Percentiles rank a stretch among this genome's conserved stretches.
These are phyloP conservation scores for Apeira syringaria DNA, from an alignment of 2,888 invertebrate genomes.

Conservation along the genomic window DNA sequence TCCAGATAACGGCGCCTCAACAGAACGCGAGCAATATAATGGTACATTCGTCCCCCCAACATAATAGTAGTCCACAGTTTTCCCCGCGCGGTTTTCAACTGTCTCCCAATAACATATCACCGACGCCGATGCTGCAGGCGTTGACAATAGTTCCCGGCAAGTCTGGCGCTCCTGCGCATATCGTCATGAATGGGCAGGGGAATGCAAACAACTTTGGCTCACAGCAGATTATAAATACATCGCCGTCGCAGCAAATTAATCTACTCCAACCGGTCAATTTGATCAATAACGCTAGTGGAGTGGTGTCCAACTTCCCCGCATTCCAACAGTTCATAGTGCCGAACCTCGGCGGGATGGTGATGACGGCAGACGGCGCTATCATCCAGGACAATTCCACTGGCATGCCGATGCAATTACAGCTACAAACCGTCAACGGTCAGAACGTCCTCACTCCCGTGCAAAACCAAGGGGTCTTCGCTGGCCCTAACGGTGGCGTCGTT, in stretches of 20 bases:
- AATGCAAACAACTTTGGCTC: conserved; percentile 84
- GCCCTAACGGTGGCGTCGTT: conserved; percentile 90
- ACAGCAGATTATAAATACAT: conserved; percentile 87
- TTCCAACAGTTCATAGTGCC: conserved; percentile 94
- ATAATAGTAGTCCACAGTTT: conserved; percentile 80
- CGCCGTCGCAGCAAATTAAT: conserved; percentile 86
- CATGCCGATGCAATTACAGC: conserved; percentile 89
- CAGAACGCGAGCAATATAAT: conserved; percentile 86
- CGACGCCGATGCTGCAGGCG: conserved; percentile 89
- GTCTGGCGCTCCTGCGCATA: conserved; percentile 88
- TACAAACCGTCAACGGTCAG: conserved; percentile 91
- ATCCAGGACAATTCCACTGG: conserved; percentile 87
- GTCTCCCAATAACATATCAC: conserved; percentile 86
- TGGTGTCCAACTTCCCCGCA: conserved; percentile 90
- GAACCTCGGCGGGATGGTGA: conserved; percentile 91
- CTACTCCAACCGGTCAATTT: conserved; percentile 92
- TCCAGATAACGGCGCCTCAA: conserved; percentile 87
- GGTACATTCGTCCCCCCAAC: conserved; percentile 77
- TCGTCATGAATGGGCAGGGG: conserved; percentile 90
- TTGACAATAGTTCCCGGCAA: conserved; percentile 91
- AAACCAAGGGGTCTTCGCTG: conserved; percentile 85
- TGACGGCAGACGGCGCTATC: conserved; percentile 91
- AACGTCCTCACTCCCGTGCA: conserved; percentile 90
- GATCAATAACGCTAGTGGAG: conserved; percentile 87
- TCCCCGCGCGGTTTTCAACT: conserved; percentile 90